These are phyloP conservation scores for Acanthopleura granulata DNA, from an alignment of 2,888 invertebrate species.

Conservation along the genomic window DNA sequence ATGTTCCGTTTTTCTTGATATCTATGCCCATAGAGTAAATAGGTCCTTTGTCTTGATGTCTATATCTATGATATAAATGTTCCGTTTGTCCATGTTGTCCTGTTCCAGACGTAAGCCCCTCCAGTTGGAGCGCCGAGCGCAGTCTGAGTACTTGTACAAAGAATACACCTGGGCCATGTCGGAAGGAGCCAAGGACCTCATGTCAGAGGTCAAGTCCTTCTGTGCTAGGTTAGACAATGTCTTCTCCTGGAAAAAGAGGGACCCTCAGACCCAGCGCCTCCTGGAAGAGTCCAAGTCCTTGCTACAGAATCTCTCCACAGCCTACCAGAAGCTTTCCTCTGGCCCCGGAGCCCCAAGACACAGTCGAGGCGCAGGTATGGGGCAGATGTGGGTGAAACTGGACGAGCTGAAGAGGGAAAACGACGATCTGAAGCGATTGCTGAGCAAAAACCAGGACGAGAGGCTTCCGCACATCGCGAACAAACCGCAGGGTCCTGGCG, in stretches of 20 bases:
- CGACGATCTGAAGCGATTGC: conserved; percentile 49
- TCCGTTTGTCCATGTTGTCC: too few relatives aligned
- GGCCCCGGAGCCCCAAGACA: conserved; percentile 22
- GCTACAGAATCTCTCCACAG: conserved; percentile 44
- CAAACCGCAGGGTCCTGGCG: conserved; percentile 49
- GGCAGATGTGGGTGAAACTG: conserved; percentile 62
- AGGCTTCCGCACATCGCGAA: conserved; percentile 35
- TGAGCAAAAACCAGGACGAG: conserved; percentile 41
- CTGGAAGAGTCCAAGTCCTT: conserved; percentile 55
- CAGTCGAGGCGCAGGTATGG: conserved; percentile 52
- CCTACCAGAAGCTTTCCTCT: conserved; percentile 36
- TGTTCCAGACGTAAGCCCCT: too few relatives aligned
- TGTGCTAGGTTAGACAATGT: conserved; percentile 56
- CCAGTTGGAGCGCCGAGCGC: too few relatives aligned
- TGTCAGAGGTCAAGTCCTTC: conserved; percentile 56
- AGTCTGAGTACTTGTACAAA: too few relatives aligned
- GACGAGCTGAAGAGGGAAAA: conserved; percentile 62
- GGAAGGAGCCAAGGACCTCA: conserved; percentile 44
- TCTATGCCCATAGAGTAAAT: too few relatives aligned
- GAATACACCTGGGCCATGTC: too few relatives aligned
- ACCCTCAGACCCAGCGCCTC: conserved; percentile 56
- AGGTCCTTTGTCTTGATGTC: too few relatives aligned
- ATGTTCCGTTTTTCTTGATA: too few relatives aligned
- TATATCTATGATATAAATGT: too few relatives aligned
- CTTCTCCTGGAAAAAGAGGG: conserved; percentile 56